Percentiles rank a stretch among this genome's conserved stretches.
Conservation (phyloP, 92 coral and sea anemone genomes). For the Zoanthus gigantus region DNA sequence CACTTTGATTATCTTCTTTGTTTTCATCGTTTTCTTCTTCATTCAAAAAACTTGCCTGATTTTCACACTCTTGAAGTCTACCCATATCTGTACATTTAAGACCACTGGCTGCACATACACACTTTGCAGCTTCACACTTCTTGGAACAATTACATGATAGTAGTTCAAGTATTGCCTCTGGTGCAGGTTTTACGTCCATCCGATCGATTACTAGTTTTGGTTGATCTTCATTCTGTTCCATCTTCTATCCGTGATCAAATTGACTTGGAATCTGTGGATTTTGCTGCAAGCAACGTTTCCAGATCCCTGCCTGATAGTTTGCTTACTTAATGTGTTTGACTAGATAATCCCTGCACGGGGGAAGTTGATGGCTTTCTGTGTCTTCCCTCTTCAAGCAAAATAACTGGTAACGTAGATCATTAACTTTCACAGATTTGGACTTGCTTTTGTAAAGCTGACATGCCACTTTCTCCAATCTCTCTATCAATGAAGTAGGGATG, state of each 20-base stretch:
- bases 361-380: slow-evolving; percentile 50
- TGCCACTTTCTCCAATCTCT: slow-evolving; percentile 1
- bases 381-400: slow-evolving; percentile 54
- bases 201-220: slow-evolving; percentile 13
- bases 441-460: slow-evolving; percentile 17
- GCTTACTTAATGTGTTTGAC: slow-evolving; percentile 58
- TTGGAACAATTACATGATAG: background rate
- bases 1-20: too few relatives aligned
- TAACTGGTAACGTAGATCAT: slow-evolving; percentile 56
- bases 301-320: slow-evolving; percentile 64
- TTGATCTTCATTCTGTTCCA: background rate
- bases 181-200: slow-evolving; percentile 43
- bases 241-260: slow-evolving; percentile 16
- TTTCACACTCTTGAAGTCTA: background rate
- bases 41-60: too few relatives aligned
- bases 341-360: slow-evolving; percentile 60
- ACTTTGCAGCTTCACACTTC: background rate
- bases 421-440: slow-evolving; percentile 17
- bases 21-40: too few relatives aligned
- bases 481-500: slow-evolving; percentile 1
- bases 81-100: background rate
- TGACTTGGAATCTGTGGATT: slow-evolving; percentile 63
- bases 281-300: slow-evolving; percentile 50
- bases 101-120: background rate
- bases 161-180: slow-evolving; percentile 23